Evolutionary conservation across 64 coral and sea anemone genomes (phyloP).

Genomic region (Cladopsammia gracilis): DNA sequence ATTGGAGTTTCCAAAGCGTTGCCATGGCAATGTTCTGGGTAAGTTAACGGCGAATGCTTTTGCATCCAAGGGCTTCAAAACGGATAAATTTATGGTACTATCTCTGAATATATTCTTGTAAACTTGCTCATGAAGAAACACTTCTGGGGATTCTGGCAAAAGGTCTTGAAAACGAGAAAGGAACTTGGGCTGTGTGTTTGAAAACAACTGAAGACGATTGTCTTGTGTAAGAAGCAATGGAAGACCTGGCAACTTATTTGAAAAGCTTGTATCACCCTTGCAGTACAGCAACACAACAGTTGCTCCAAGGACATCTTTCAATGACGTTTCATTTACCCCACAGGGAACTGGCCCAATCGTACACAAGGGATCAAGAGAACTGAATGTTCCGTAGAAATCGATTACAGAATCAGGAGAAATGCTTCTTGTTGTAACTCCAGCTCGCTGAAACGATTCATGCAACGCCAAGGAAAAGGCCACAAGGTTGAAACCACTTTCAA

Average conservation of each 20-base stretch:
- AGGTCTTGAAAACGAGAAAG: conserved; percentile 3
- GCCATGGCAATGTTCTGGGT: neutral
- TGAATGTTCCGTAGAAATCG: conserved; percentile 38
- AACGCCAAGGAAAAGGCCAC: neutral
- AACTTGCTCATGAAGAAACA: conserved; percentile 50
- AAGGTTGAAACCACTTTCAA: conserved; percentile 33
- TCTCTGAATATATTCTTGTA: conserved; percentile 6
- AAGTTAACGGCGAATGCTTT: conserved; percentile 29
- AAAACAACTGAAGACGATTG: conserved; percentile 6
- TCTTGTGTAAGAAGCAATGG: conserved; percentile 68
- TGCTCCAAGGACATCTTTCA: conserved; percentile 13
- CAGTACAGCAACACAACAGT: conserved; percentile 52
- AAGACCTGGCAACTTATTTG: conserved; percentile 27
- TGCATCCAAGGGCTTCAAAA: conserved; percentile 56
- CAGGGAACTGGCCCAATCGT: conserved; percentile 21
- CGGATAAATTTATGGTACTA: neutral
- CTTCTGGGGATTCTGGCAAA: neutral
- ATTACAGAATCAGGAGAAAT: conserved; percentile 32
- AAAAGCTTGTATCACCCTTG: conserved; percentile 15
- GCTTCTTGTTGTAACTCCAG: neutral
- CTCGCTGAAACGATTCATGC: neutral
- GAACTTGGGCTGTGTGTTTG: neutral
- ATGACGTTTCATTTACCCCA: conserved; percentile 28
- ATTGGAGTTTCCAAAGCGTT: neutral
- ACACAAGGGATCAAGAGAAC: neutral